Evolutionary conservation across 2,797 vertebrate genomes (phyloP), one percentile per base, ranked within the genome.

Genomic region (Melanotaenia pygmaea): DNA sequence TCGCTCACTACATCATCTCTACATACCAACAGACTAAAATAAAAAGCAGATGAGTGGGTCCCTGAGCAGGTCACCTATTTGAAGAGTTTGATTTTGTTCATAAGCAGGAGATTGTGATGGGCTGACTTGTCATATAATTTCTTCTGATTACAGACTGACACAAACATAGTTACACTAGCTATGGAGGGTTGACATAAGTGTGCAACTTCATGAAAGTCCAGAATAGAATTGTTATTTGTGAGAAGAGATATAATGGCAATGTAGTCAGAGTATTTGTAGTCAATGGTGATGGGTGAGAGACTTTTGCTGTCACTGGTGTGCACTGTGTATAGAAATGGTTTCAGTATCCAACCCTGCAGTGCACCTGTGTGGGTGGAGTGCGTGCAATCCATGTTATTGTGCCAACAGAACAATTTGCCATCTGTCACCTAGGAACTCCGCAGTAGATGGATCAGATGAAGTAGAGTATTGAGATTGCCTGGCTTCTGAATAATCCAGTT

Each of bases 391-490:
- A 58, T 38, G 28, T 47, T 50, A 32, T 61, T 70, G 22, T 47
- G 67, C 63, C 51, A 22, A 53, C 9, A 32, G 6, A 45, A 67
- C 51, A 13, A 51, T 70, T 62, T 62, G 34, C 58, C 11, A n/a
- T 40, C 43, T 74, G 62, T 70, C 50, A n/a, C 7, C 58, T 54
- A 50, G 62, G 60, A 64, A 47, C 4, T 61, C 22, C 45, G 32
- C 30, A 43, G 7, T 13, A 22, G 43, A 63, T 58, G 28, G 38
- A 37, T 67, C 57, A 56, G 50, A 61, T 40, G 14, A 11, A 6
- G 57, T 24, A 18, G 72, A 13, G 12, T n/a, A 20, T n/a, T 59
- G 45, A 43, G 53, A 38, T 59, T 22, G 51, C 53, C 54, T 40
- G 32, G 24, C 59, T 66, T 63, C 32, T 37, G 18, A 50, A 54